Evolutionary conservation across 1,140 invertebrate species (phyloP).

Genomic region (Limonius californicus): DNA sequence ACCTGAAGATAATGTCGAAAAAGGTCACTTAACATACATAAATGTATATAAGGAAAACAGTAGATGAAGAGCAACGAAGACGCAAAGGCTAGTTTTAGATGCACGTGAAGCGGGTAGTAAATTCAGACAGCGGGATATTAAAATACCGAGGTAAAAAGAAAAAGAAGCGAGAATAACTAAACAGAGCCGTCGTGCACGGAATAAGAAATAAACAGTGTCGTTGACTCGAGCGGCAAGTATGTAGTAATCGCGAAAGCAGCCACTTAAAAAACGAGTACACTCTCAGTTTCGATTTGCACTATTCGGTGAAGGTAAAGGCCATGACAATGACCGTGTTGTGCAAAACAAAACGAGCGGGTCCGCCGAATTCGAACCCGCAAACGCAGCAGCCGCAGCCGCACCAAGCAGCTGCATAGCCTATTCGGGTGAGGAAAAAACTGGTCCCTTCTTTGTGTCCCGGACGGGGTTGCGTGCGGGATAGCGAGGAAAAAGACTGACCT

Average conservation of each 20-base stretch:
- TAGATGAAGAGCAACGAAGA: too few relatives aligned
- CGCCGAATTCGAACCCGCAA: neutral
- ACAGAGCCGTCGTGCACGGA: constrained; percentile 7
- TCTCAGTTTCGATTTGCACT: constrained; percentile 41
- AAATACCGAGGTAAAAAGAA: too few relatives aligned
- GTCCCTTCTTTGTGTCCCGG: neutral
- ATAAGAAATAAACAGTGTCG: constrained; percentile 20
- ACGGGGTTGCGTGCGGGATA: neutral
- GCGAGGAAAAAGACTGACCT: constrained; percentile 56
- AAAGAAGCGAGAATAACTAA: too few relatives aligned
- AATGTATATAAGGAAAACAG: too few relatives aligned
- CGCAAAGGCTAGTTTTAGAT: too few relatives aligned
- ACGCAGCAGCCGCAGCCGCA: neutral
- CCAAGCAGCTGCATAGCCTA: neutral
- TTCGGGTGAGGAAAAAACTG: neutral
- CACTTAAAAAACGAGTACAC: constrained; percentile 36
- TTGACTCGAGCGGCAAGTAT: constrained; percentile 18
- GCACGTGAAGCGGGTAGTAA: too few relatives aligned
- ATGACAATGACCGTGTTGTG: constrained; percentile 40
- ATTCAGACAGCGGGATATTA: too few relatives aligned
- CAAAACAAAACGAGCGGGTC: constrained; percentile 6
- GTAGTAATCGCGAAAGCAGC: constrained; percentile 23
- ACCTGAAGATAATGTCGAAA: too few relatives aligned
- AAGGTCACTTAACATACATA: too few relatives aligned
- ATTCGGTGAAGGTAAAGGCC: constrained; percentile 42